Evolutionary conservation across 1,140 invertebrate genomes (phyloP), one percentile per base, ranked within the genome.

Genomic region (Eriocheir sinensis): DNA sequence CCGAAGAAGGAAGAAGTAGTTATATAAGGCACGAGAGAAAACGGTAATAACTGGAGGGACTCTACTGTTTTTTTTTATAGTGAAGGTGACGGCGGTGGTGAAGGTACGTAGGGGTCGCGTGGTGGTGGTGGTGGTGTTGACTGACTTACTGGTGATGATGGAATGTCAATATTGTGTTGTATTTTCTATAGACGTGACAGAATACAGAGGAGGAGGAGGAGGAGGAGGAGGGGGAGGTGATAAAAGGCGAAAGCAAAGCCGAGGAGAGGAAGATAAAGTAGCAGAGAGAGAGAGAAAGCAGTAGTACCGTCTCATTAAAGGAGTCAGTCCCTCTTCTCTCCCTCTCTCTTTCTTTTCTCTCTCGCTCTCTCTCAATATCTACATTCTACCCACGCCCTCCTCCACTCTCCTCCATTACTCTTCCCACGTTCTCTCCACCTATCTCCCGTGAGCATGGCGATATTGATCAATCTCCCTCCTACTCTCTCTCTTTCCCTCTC

Each of bases 401-500:
- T 30, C 80, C 80, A 21, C 80, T 4, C n/a, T 9, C 3, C n/a
- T n/a, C 30, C n/a, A 0, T 9, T 30, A 15, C 27, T 32, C 53
- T 27, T 12, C 53, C 53, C 12, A 72, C 80, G 1, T n/a, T 81
- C 21, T n/a, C 1, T n/a, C 2, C 30, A 8, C 80, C 34, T 21
- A 36, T 9, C 9, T 36, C 21, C 21, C 34, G 34, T 85, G 34
- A 85, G 34, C 81, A 85, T 36, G 34, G 30, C 81, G 38, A 85
- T 41, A 36, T 85, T 38, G 34, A 85, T 38, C 34, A 36, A 4
- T 85, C 81, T 3, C 27, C 81, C 34, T 85, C 81, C 3, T 27
- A 30, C 41, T 30, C 41, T 89, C 88, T 48, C 40, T 53, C 40
- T 32, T 41, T 89, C 44, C 15, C 88, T 53, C 88, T 53, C 88